Percentiles rank a stretch among this genome's conserved stretches.
Conservation (phyloP, 2,888 invertebrate genomes). For the Caenorhabditis sp. region DNA sequence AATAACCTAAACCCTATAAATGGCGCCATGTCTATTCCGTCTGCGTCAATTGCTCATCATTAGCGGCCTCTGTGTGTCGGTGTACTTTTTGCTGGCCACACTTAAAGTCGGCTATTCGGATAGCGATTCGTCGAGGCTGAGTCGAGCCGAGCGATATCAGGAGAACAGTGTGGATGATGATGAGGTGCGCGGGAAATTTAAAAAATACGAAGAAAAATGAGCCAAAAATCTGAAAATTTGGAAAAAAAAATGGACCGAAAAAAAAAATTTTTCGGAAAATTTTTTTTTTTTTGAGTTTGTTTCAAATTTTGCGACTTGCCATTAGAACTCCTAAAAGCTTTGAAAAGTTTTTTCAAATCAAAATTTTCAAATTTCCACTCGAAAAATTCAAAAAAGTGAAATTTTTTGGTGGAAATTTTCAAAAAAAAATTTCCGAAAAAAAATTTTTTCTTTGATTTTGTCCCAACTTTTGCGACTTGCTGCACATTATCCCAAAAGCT, state of each 20-base stretch:
- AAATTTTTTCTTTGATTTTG: too few species aligned
- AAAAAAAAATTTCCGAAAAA: too few species aligned
- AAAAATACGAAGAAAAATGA: background rate
- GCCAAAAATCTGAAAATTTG: background rate
- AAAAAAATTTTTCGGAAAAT: too few species aligned
- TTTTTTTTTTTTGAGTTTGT: background rate
- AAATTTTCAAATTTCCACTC: background rate
- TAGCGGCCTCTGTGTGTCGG: constrained; percentile 37
- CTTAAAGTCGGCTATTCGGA: constrained; percentile 32
- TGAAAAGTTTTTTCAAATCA: too few species aligned
- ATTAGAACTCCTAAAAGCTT: too few species aligned
- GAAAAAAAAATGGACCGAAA: constrained; percentile 5
- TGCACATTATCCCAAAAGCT: background rate
- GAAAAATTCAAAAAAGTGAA: too few species aligned
- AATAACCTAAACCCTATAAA: constrained; percentile 23
- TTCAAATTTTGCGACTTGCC: background rate
- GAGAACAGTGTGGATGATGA: constrained; percentile 10
- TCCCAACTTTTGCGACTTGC: too few species aligned
- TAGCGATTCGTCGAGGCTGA: constrained; percentile 3
- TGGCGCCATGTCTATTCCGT: constrained; percentile 56
- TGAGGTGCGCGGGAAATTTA: too few species aligned
- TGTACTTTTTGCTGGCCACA: constrained; percentile 43
- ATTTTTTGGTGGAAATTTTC: too few species aligned
- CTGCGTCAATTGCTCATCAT: constrained; percentile 53
- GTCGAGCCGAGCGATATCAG: constrained; percentile 36